phyloP scores from a whole-genome alignment of 2,113 vertebrate genomes.

The Apteryx mantelli region DNA sequence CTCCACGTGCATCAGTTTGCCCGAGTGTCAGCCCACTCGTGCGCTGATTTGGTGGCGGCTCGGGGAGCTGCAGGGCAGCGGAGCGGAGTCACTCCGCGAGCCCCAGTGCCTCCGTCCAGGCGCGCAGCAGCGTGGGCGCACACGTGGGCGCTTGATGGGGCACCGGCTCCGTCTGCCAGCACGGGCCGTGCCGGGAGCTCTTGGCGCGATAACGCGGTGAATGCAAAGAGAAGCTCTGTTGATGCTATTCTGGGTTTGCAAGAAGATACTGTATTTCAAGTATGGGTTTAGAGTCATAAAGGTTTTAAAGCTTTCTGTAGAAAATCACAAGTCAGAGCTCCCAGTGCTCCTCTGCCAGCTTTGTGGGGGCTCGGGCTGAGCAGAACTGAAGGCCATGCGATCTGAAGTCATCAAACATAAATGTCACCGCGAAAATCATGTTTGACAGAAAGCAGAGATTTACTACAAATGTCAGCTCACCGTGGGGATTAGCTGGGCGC shows the following conservation, averaged over 20 bases:
- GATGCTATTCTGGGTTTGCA: background rate
- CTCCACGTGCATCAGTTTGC: background rate
- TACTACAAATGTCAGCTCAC: conserved; percentile 41
- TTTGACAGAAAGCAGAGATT: conserved; percentile 32
- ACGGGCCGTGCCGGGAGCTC: background rate
- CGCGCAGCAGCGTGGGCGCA: accelerated
- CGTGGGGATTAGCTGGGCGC: conserved; percentile 11
- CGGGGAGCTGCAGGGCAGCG: background rate
- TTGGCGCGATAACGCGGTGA: background rate
- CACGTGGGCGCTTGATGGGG: background rate
- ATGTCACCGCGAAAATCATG: background rate
- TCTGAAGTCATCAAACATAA: background rate
- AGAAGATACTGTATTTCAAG: background rate
- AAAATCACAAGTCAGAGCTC: background rate
- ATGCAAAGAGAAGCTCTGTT: background rate
- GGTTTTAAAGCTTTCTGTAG: background rate
- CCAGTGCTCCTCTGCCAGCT: background rate
- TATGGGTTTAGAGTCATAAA: background rate
- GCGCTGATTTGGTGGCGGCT: background rate
- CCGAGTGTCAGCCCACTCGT: background rate
- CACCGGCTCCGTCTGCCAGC: accelerated
- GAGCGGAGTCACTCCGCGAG: background rate
- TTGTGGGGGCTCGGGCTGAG: conserved; percentile 2
- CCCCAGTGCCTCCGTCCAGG: background rate
- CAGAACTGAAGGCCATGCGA: background rate